These are phyloP conservation scores for Ophion ellenae DNA, from an alignment of 2,888 invertebrate species.

Conservation along the genomic window DNA sequence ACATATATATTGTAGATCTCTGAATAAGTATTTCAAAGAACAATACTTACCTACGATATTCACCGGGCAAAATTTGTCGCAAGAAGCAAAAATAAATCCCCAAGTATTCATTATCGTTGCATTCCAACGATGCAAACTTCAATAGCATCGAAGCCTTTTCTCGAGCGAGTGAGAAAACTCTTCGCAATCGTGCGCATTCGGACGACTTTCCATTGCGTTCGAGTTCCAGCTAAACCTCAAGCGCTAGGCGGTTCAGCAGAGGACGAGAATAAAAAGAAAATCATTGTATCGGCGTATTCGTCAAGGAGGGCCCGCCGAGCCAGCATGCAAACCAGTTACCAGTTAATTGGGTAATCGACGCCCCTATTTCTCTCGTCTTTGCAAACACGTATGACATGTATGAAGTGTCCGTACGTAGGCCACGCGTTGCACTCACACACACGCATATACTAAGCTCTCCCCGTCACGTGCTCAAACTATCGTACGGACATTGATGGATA, in stretches of 20 bases:
- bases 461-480: conserved; percentile 42
- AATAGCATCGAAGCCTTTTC: not conserved
- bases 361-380: not conserved
- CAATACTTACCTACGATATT: no score
- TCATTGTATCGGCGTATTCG: not conserved
- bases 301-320: not conserved
- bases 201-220: not conserved
- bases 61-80: no score
- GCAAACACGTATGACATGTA: not conserved
- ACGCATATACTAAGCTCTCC: conserved; percentile 13
- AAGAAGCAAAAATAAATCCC: no score
- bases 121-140: not conserved
- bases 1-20: no score
- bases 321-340: not conserved
- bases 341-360: not conserved
- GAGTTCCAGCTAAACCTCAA: not conserved
- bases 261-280: not conserved
- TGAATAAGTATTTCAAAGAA: no score
- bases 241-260: no score
- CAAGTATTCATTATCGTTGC: not conserved
- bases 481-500: conserved; percentile 43
- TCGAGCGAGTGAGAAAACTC: not conserved
- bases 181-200: not conserved
- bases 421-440: not conserved
- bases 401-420: not conserved